Percentiles rank a stretch among this genome's conserved stretches.
These are phyloP conservation scores for Smittia aterrima DNA, from an alignment of 2,888 invertebrate genomes.

Conservation along the genomic window DNA sequence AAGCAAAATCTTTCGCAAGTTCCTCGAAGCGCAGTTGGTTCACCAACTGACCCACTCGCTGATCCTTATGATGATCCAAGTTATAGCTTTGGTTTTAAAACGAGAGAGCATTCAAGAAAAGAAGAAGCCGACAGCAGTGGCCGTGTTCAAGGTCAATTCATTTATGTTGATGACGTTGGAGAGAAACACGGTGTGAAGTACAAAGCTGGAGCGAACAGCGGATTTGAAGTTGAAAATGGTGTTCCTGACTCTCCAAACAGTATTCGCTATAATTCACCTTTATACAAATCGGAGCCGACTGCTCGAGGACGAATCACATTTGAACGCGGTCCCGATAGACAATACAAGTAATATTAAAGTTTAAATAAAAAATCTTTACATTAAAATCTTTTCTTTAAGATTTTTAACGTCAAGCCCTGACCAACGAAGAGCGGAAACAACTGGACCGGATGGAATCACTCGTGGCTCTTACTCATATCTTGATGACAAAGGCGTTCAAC, in stretches of 20 bases:
- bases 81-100: constrained; percentile 68
- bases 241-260: constrained; percentile 63
- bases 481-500: constrained; percentile 74
- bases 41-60: constrained; percentile 68
- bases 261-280: constrained; percentile 64
- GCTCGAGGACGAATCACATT: constrained; percentile 70
- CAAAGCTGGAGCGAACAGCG: constrained; percentile 72
- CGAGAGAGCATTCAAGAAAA: constrained; percentile 65
- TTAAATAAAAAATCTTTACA: background rate
- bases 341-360: constrained; percentile 59
- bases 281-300: constrained; percentile 62
- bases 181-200: constrained; percentile 73
- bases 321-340: constrained; percentile 69
- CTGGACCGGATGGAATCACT: constrained; percentile 69
- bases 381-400: constrained; percentile 55
- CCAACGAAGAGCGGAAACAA: constrained; percentile 70
- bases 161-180: constrained; percentile 72
- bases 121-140: constrained; percentile 65
- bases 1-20: constrained; percentile 70
- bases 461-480: constrained; percentile 72
- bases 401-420: constrained; percentile 75
- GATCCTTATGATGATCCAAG: constrained; percentile 77
- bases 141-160: constrained; percentile 60
- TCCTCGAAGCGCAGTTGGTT: constrained; percentile 64
- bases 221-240: constrained; percentile 72